Evolutionary conservation across 2,113 vertebrate genomes (phyloP).

Genomic region (Microcebus murinus): DNA sequence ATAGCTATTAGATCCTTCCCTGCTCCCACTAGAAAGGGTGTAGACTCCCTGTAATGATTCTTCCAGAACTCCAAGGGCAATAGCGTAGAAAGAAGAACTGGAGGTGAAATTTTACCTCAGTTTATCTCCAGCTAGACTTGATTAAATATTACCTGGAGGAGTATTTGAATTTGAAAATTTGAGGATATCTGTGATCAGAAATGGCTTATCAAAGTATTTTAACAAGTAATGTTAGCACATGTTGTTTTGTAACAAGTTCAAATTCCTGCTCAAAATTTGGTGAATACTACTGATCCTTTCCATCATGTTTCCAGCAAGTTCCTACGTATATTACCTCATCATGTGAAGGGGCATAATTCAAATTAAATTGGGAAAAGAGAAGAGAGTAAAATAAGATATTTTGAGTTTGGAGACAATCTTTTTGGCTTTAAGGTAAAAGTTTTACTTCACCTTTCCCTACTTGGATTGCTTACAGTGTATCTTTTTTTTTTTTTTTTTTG

Average conservation of each 20-base stretch:
- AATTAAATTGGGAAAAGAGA: neutral
- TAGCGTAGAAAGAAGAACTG: neutral
- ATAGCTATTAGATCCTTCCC: neutral
- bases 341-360: neutral
- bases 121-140: neutral
- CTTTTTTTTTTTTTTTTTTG: too few species aligned
- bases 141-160: neutral
- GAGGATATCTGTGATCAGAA: neutral
- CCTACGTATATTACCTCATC: neutral
- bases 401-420: neutral
- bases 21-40: neutral
- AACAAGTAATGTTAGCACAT: neutral
- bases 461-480: neutral
- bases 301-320: neutral
- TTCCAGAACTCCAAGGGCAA: neutral
- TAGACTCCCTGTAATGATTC: neutral
- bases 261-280: neutral
- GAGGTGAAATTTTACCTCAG: neutral
- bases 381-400: neutral
- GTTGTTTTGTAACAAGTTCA: neutral
- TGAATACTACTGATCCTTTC: neutral
- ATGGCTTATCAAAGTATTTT: slow-evolving; percentile 1
- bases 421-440: neutral
- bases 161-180: neutral
- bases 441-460: neutral